Evolutionary conservation across 1,140 invertebrate species (phyloP).

Genomic region (Drosophila novamexicana): DNA sequence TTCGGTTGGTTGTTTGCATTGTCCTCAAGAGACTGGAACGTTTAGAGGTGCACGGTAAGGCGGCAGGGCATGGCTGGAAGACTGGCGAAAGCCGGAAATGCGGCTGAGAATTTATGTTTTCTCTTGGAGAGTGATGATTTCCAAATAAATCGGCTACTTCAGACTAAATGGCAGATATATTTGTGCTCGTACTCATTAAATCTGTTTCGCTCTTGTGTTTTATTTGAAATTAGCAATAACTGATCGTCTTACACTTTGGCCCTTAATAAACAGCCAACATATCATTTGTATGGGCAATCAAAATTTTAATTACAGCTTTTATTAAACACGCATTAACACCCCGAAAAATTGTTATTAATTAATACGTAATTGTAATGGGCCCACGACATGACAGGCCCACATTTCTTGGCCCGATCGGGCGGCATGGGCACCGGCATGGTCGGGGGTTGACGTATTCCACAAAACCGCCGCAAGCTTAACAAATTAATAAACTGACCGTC

Average conservation of each 20-base stretch:
- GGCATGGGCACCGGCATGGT: not conserved
- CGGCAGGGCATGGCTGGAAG: constrained; percentile 1
- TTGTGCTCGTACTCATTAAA: constrained; percentile 7
- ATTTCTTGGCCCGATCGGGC: constrained; percentile 21
- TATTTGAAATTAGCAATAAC: not conserved
- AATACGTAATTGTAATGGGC: constrained; percentile 79
- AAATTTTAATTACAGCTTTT: constrained; percentile 62
- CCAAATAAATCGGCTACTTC: constrained; percentile 1
- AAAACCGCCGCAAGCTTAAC: constrained; percentile 69
- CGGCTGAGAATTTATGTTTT: constrained; percentile 43
- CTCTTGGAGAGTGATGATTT: constrained; percentile 7
- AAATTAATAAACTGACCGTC: constrained; percentile 73
- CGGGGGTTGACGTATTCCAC: constrained; percentile 20
- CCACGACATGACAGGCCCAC: constrained; percentile 62
- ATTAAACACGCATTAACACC: constrained; percentile 56
- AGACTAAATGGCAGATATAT: too few species aligned
- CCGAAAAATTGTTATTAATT: constrained; percentile 78
- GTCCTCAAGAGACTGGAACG: constrained; percentile 13
- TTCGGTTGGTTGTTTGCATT: constrained; percentile 67
- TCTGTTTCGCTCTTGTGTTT: not conserved
- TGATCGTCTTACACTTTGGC: not conserved
- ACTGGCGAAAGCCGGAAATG: constrained; percentile 56
- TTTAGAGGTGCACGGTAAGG: not conserved
- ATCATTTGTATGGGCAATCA: constrained; percentile 30
- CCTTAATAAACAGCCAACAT: constrained; percentile 13